phyloP scores from a whole-genome alignment of 2,113 vertebrate genomes.

The Chitala chitala region DNA sequence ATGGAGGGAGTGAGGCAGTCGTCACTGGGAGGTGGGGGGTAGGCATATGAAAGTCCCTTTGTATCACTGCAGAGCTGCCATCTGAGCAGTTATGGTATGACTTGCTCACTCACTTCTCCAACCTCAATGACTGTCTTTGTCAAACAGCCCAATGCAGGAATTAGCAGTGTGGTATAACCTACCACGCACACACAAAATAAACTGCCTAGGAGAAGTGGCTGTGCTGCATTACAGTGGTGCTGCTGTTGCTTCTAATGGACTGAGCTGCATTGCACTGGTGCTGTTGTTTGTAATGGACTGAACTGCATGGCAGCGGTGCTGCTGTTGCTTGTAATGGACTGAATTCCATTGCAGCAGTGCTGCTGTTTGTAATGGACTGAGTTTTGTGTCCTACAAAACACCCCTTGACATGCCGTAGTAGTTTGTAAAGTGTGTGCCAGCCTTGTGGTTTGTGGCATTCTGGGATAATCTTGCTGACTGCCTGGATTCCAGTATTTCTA shows the following conservation, averaged over 20 bases:
- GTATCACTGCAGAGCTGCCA: slow-evolving; percentile 12
- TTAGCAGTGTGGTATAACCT: slow-evolving; percentile 61
- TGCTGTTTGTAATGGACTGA: background rate
- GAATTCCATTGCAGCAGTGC: background rate
- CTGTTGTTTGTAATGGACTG: background rate
- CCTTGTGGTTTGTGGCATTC: background rate
- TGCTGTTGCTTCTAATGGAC: background rate
- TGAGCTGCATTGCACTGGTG: background rate
- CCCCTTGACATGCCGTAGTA: background rate
- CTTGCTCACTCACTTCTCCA: background rate
- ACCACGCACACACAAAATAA: slow-evolving; percentile 28
- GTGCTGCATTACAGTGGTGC: no score
- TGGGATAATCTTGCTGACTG: slow-evolving; percentile 9
- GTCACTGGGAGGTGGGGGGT: background rate
- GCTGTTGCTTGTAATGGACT: background rate
- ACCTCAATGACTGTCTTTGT: slow-evolving; percentile 22
- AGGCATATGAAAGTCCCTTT: slow-evolving; percentile 16
- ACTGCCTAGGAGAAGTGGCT: slow-evolving; percentile 24
- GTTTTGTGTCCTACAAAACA: background rate
- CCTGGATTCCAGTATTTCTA: background rate
- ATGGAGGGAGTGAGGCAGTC: background rate
- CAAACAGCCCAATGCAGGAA: slow-evolving; percentile 59
- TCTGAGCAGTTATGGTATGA: slow-evolving; percentile 15
- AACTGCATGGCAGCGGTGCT: no score
- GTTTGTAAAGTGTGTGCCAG: background rate